A percentile compares a stretch with the other conserved stretches of the same genome.
Evolutionary conservation across 2,113 vertebrate genomes (phyloP).

Genomic region (Clarias magur): DNA sequence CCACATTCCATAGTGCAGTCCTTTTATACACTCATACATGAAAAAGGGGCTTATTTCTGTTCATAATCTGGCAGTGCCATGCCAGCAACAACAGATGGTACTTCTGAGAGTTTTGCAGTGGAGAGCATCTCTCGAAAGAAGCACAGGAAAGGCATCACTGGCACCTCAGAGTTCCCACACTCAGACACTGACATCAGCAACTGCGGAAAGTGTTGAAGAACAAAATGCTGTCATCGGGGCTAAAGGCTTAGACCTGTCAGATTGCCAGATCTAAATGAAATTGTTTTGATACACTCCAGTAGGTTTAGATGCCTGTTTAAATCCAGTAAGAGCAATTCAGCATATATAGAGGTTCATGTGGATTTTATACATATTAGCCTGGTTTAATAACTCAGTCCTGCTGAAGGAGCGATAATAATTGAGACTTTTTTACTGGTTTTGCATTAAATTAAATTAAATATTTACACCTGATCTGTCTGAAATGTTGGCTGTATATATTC

Average conservation of each 20-base stretch:
- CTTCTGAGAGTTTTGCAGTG: slow-evolving; percentile 48
- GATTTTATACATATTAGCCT: not conserved
- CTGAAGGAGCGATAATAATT: slow-evolving; percentile 7
- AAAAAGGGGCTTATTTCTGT: slow-evolving; percentile 31
- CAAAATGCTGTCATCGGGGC: slow-evolving; percentile 5
- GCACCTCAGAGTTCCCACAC: slow-evolving; percentile 29
- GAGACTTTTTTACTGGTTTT: not conserved
- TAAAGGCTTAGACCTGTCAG: slow-evolving; percentile 7
- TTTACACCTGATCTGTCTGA: not conserved
- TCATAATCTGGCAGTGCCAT: slow-evolving; percentile 56
- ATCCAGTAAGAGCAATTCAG: not conserved
- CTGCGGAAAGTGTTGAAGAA: slow-evolving; percentile 24
- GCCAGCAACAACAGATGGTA: slow-evolving; percentile 67
- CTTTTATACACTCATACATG: not conserved
- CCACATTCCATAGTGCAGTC: slow-evolving; percentile 27
- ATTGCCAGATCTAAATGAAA: slow-evolving; percentile 35
- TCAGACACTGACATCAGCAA: slow-evolving; percentile 25
- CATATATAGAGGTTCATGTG: not conserved
- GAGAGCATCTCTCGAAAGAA: slow-evolving; percentile 50
- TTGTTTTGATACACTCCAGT: slow-evolving; percentile 3
- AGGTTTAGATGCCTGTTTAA: slow-evolving; percentile 25
- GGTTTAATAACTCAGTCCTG: not conserved
- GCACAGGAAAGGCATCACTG: slow-evolving; percentile 47
- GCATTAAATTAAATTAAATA: slow-evolving; percentile 14
- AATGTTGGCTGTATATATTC: slow-evolving; percentile 25